Evolutionary conservation across 2,797 vertebrate genomes (phyloP), one percentile per base, ranked within the genome.

Genomic region (Taeniopygia guttata): DNA sequence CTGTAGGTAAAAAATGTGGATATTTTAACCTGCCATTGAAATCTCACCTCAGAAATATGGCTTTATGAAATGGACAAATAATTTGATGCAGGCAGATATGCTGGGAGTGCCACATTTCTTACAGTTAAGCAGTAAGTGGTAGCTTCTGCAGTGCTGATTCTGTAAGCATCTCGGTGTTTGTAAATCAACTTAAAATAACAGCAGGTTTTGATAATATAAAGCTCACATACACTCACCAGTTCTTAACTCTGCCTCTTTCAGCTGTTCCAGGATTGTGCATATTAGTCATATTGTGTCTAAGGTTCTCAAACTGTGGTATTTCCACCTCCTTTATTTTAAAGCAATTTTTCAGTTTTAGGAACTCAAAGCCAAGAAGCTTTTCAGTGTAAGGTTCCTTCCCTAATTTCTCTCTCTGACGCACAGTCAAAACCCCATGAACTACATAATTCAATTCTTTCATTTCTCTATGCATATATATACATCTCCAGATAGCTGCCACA

Each of bases 51-150:
- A 40, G 49, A 86, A 17, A 13, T 34, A 29, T 13, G 34, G 5
- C 42, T 60, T 93, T 45, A 68, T 86, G 94, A 88, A 49, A 46
- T 54, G 25, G 55, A 46, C 72, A 46, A 64, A 82, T 46, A 64
- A 20, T 30, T 63, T 68, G 75, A 70, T 74, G 27, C 45, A 82
- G 63, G 17, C 5, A 86, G 43, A 55, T 63, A 48, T 17, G 58
- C 40, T 63, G 32, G 74, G 36, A n/a, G 13, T 58, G 38, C 30
- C 63, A 49, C 12, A 27, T 25, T 76, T 59, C 46, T 81, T 82
- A 38, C 10, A 54, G 22, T 20, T 73, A 69, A 87, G 62, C 34
- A 70, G 14, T n/a, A n/a, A n/a, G n/a, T 0, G 0, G 38, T 22
- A n/a, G 8, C 16, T 78, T 79, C 49, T 78, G 30, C n/a, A 69